Conservation (phyloP, 2,113 vertebrate genomes). For the Gymnobelideus leadbeateri region DNA sequence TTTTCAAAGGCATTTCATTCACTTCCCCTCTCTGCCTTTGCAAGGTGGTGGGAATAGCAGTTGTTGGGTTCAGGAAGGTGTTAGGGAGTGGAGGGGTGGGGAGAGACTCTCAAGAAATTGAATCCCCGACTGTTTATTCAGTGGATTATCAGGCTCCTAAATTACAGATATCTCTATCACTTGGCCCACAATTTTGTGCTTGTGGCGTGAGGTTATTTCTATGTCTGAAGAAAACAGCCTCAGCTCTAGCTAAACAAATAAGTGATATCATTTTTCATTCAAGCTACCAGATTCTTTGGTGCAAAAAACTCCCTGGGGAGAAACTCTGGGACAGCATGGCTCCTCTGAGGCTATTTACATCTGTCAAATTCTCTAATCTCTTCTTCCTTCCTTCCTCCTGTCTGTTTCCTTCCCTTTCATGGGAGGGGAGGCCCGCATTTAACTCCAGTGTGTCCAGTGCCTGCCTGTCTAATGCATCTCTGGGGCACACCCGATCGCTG, state of each 20-base stretch:
- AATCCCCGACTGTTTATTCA: constrained; percentile 70
- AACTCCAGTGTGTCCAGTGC: constrained; percentile 36
- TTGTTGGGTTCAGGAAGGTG: background rate
- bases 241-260: constrained; percentile 83
- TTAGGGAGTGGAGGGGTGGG: background rate
- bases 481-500: constrained; percentile 64
- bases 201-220: constrained; percentile 83
- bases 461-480: constrained; percentile 63
- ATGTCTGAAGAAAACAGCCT: constrained; percentile 82
- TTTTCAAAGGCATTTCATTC: constrained; percentile 43
- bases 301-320: constrained; percentile 80
- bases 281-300: constrained; percentile 81
- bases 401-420: constrained; percentile 77
- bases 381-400: constrained; percentile 78
- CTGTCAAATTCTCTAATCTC: constrained; percentile 83
- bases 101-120: constrained; percentile 55
- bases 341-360: constrained; percentile 86
- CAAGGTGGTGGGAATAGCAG: background rate
- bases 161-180: constrained; percentile 80
- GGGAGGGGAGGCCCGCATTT: constrained; percentile 53
- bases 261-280: constrained; percentile 85
- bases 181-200: constrained; percentile 78
- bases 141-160: constrained; percentile 72
- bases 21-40: constrained; percentile 62
- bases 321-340: constrained; percentile 84